Evolutionary conservation across 2,888 invertebrate genomes (phyloP).

Genomic region (Ophion costatus): DNA sequence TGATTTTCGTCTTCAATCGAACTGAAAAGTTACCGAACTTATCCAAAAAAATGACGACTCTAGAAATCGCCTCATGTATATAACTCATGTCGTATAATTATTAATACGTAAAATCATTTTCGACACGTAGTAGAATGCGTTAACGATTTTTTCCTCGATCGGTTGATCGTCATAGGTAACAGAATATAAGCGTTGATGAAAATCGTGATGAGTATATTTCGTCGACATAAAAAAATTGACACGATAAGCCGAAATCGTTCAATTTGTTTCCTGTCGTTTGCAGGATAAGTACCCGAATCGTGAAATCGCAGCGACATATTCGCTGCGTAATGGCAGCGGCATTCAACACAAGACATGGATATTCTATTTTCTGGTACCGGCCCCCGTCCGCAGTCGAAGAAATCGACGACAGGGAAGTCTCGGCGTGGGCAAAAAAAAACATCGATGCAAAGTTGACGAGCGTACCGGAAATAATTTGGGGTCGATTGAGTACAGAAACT

Average conservation of each 20-base stretch:
- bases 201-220: too few relatives aligned
- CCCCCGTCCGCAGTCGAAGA: conserved; percentile 45
- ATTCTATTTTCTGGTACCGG: neutral
- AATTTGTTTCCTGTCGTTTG: neutral
- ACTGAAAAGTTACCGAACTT: too few relatives aligned
- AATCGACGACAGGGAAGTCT: neutral
- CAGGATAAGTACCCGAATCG: neutral
- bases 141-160: too few relatives aligned
- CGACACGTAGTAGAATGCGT: too few relatives aligned
- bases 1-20: too few relatives aligned
- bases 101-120: too few relatives aligned
- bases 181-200: too few relatives aligned
- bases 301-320: neutral
- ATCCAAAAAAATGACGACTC: too few relatives aligned
- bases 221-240: neutral
- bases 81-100: too few relatives aligned
- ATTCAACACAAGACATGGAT: neutral
- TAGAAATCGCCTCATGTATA: too few relatives aligned
- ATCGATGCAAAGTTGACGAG: neutral
- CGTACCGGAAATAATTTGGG: conserved; percentile 42
- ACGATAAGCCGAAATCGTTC: neutral
- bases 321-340: neutral
- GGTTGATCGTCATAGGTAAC: too few relatives aligned
- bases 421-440: neutral
- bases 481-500: conserved; percentile 42